These are phyloP conservation scores for Caenorhabditis plicata DNA, from an alignment of 2,888 invertebrate genomes.

Conservation along the genomic window DNA sequence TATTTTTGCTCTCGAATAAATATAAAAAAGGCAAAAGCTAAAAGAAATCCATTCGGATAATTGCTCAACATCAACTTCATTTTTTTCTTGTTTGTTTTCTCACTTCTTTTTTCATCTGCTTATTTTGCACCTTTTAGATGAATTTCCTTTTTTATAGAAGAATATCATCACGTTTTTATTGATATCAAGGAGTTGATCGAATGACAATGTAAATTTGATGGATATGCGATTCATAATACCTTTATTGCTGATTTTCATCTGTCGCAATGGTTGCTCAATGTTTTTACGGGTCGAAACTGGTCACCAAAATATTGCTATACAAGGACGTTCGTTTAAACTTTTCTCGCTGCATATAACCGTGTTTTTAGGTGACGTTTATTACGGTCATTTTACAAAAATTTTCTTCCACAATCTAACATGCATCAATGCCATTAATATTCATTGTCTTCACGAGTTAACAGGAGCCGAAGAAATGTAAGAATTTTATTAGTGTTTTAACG, in stretches of 20 bases:
- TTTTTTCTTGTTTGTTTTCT: background rate
- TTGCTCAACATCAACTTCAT: conserved; percentile 1
- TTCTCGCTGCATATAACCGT: background rate
- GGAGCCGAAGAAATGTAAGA: conserved; percentile 49
- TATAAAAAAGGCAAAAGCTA: too few species aligned
- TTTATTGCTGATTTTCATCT: too few species aligned
- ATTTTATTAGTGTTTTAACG: too few species aligned
- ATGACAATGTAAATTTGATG: too few species aligned
- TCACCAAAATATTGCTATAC: conserved; percentile 42
- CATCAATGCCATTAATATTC: conserved; percentile 31
- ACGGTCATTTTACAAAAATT: conserved; percentile 43
- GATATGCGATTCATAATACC: conserved; percentile 20
- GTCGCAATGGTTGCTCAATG: too few species aligned
- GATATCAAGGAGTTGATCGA: too few species aligned
- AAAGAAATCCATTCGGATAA: too few species aligned
- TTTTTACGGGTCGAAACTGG: conserved; percentile 44
- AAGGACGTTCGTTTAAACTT: conserved; percentile 25
- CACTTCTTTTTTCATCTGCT: background rate
- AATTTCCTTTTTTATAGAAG: too few species aligned
- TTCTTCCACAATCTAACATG: conserved; percentile 42
- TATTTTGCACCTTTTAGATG: background rate
- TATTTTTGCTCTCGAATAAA: too few species aligned
- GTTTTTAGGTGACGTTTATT: conserved; percentile 32
- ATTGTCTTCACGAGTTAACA: conserved; percentile 42
- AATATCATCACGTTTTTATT: too few species aligned